Evolutionary conservation across 2,113 vertebrate species (phyloP), one percentile per base, ranked within the genome.

Genomic region (Rhinoptilus africanus): DNA sequence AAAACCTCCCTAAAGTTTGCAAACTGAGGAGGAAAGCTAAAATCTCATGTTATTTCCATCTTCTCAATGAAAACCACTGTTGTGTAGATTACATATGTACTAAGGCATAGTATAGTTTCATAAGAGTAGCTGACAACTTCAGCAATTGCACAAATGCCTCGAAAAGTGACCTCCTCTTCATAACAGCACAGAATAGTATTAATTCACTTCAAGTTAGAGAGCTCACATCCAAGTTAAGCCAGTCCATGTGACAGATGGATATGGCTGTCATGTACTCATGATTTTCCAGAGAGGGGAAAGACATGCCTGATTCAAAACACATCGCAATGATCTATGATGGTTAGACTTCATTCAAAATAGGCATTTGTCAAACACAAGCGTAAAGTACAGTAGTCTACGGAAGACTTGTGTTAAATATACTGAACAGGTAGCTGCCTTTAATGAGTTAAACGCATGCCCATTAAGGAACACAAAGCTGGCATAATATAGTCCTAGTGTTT

Each of bases 1-100:
- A 71, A 66, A 2, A 34, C 9, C 60, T 64, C 8, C 64, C 27
- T 74, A 17, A 88, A 74, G 37, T 94, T 97, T 63, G 53, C 41
- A 83, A 83, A 88, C 15, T 24, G 88, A 90, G 63, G 50, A 95
- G 67, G 77, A 95, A 94, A 90, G 17, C 21, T 86, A 88, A 66
- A 37, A 43, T 88, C 74, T 93, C 43, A 7, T 56, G 41, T 85
- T 85, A 80, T 96, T 95, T 96, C 82, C 82, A 85, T 92, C 50
- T 92, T 79, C 60, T 90, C 54, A 85, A 50, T 74, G 71, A 95
- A 93, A 94, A 77, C n/a, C 32, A 47, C 67, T 66, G 24, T n/a
- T 68, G 53, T 26, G 14, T 62, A 66, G 50, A 76, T 85, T 66
- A 53, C 4, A 14, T 45, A 54, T 23, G 22, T 53, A 88, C 14